Conservation (phyloP, 2,888 invertebrate species). For the Noctua comes region DNA sequence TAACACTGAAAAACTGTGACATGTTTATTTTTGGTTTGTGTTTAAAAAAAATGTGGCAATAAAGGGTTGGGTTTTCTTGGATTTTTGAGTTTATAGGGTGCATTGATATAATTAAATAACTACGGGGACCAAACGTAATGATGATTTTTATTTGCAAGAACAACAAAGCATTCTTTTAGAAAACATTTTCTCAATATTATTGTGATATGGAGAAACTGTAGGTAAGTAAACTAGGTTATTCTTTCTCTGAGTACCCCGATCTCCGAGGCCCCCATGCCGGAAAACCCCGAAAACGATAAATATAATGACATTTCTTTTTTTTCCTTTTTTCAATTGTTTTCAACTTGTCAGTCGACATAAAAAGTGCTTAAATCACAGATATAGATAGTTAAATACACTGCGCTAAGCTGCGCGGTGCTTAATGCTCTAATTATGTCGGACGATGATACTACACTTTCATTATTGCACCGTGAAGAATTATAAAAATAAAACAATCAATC, state of each 20-base stretch:
- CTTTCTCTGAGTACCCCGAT: too few relatives aligned
- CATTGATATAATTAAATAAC: neutral
- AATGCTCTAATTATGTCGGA: neutral
- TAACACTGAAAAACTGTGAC: constrained; percentile 47
- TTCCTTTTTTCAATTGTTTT: too few relatives aligned
- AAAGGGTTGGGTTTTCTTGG: neutral
- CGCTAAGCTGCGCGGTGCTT: too few relatives aligned
- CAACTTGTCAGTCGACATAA: too few relatives aligned
- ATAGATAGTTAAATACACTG: too few relatives aligned
- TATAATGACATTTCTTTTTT: too few relatives aligned
- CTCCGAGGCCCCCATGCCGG: too few relatives aligned
- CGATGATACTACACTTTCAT: neutral
- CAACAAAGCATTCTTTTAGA: neutral
- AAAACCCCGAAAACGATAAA: too few relatives aligned
- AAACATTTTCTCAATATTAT: neutral
- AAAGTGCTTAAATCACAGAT: too few relatives aligned
- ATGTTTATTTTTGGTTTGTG: constrained; percentile 35
- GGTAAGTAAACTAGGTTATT: neutral
- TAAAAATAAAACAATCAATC: neutral
- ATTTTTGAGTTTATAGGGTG: neutral
- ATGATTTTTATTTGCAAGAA: neutral
- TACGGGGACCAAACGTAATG: neutral
- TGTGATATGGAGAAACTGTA: neutral
- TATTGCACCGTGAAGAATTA: too few relatives aligned
- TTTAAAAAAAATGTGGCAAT: neutral